Base-by-base conservation (phyloP, 2,888 invertebrate genomes). In the Hemithea aestivaria region DNA sequence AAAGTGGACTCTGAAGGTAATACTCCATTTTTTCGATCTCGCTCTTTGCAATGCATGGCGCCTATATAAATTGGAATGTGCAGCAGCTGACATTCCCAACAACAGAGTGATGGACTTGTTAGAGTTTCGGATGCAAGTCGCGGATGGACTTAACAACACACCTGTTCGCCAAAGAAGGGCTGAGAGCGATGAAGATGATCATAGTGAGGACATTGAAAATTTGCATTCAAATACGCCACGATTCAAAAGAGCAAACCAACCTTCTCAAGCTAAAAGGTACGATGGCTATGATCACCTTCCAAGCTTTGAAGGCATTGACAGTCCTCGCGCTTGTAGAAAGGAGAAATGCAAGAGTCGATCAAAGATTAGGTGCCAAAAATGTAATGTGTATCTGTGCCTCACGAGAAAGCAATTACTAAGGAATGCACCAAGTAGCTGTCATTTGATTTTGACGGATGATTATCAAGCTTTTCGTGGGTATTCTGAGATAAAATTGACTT, bases 1-100 rank as follows among this genome's bases (percentile, higher is more conserved):
- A 27, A 66, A 63, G 34, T 67, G 59, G 58, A 59, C 61, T 7
- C 26, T 66, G 5, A 62, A 60, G 40, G 54, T 60, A 5, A 32
- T 61, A 2, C 35, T 56, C 4, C 56, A 62, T 25, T 55, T 60
- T 42, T 58, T 3, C 59, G n/a, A 66, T 42, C 38, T 62, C 7
- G 48, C 52, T 1, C 4, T 56, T 5, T 53, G 48, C 3, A 61
- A 61, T 31, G 34, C 56, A 24, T 61, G 61, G 57, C 39, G 56
- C 10, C 38, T 48, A 7, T 60, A 62, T 10, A 27, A n/a, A 27
- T 27, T 27, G 8, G 16, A 27, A 16, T 27, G 27, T 8, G 27
- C 29, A 29, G 29, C 35, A 36, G 35, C 37, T 36, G 10, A 25
- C 26, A 34, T 34, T 20, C 21, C 26, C n/a, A 27, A 23, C 35